Evolutionary conservation across 2,113 vertebrate genomes (phyloP), one percentile per base, ranked within the genome.

Genomic region (Eurystomus gularis): DNA sequence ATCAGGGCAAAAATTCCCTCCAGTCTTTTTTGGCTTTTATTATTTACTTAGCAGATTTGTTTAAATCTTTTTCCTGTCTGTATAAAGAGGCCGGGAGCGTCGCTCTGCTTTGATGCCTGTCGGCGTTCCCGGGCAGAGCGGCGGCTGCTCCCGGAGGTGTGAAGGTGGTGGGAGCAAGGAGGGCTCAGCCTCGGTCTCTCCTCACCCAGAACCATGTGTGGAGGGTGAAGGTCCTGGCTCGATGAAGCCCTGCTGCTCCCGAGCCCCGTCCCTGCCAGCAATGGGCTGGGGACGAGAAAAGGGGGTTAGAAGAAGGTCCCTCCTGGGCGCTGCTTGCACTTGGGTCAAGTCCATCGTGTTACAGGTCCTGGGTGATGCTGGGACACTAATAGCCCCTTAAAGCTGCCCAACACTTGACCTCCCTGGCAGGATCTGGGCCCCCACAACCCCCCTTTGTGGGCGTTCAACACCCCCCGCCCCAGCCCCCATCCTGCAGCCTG

Each of bases 241-340:
- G 42, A 42, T 42, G 31, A 52, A 21, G 25, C 12, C 49, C 57
- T 12, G 5, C 51, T 35, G 58, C n/a, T 48, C 62, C 48, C 9
- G 0, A 24, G 26, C 29, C 40, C 13, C 3, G 0, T 48, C 42
- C 49, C 68, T 17, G 49, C 2, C 1, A 44, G 37, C 5, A 5
- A 28, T 11, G n/a, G 54, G 61, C 24, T 55, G 48, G 10, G 12
- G n/a, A n/a, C n/a, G n/a, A n/a, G n/a, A n/a, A n/a, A n/a, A n/a
- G n/a, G n/a, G n/a, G n/a, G n/a, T n/a, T n/a, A n/a, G n/a, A n/a
- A n/a, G n/a, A n/a, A n/a, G n/a, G n/a, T n/a, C n/a, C n/a, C n/a
- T n/a, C n/a, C n/a, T n/a, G n/a, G n/a, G n/a, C n/a, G n/a, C n/a
- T n/a, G n/a, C n/a, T n/a, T n/a, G n/a, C n/a, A n/a, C n/a, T n/a